A percentile compares a stretch with the other conserved stretches of the same genome.
Conservation (phyloP, 2,888 invertebrate species). For the Drosophila seclusa region DNA sequence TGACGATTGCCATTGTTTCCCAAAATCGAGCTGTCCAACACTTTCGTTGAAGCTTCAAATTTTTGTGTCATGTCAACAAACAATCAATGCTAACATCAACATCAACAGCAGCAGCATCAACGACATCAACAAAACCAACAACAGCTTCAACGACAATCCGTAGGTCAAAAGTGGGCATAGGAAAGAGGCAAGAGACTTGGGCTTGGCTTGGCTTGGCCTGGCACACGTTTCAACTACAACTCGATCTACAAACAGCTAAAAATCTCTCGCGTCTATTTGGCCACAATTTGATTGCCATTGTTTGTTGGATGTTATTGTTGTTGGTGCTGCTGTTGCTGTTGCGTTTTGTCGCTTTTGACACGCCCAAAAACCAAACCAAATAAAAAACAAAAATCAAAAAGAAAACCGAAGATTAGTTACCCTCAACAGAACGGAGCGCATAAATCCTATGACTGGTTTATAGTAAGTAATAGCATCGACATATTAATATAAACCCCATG, state of each 20-base stretch:
- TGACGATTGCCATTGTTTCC: background rate
- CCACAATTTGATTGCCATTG: constrained; percentile 67
- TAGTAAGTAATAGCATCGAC: background rate
- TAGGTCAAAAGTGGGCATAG: background rate
- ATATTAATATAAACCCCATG: background rate
- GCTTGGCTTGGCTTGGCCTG: constrained; percentile 50
- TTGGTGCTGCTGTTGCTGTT: constrained; percentile 12
- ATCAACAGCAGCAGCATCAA: constrained; percentile 24
- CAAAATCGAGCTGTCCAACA: constrained; percentile 20
- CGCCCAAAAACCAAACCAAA: constrained; percentile 33
- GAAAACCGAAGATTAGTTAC: background rate
- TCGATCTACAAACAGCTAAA: constrained; percentile 18
- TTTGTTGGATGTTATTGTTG: constrained; percentile 26
- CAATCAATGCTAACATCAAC: constrained; percentile 36
- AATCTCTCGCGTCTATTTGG: constrained; percentile 37
- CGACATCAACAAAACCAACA: constrained; percentile 3
- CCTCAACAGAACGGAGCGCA: background rate
- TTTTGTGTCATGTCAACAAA: constrained; percentile 49
- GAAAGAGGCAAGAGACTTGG: background rate
- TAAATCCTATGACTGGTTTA: background rate
- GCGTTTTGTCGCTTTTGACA: constrained; percentile 28
- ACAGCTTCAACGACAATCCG: constrained; percentile 23
- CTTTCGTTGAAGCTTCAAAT: constrained; percentile 36
- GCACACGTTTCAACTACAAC: constrained; percentile 30
- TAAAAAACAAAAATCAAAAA: constrained; percentile 3